Base-by-base conservation (phyloP, 2,888 invertebrate species). In the Yponomeuta cagnagella region DNA sequence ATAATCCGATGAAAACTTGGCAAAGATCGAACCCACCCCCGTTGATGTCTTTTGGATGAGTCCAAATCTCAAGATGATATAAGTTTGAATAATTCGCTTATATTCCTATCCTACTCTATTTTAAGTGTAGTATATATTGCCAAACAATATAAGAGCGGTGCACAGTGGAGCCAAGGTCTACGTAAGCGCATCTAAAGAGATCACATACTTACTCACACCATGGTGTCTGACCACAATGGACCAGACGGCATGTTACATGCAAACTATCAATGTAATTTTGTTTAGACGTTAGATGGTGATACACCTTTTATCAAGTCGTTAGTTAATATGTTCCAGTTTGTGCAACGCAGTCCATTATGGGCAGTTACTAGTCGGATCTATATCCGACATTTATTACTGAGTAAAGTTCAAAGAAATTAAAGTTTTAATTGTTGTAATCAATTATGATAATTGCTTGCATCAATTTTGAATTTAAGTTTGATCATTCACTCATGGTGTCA, bases 161-260 rank as follows among this genome's bases (percentile, higher is more conserved):
- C 71, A 70, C 71, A 74, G 72, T 70, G 71, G 72, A 80, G 79
- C 78, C 82, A 81, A 84, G 81, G 82, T 70, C 72, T 72, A 74
- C 63, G 69, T 74, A 52, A 71, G 37, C 63, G 43, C 48, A 72
- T 72, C 73, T 73, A 71, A 73, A 68, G 48, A 68, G 52, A 15
- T 58, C 64, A 72, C 67, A 15, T 15, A 58, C 15, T 12, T 15
- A 58, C 52, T 58, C 52, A 15, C 15, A 15, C 15, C 52, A 58
- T 58, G 52, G 52, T 58, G 52, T 58, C 52, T 58, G 52, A 58
- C 52, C 5, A 58, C 52, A 58, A 58, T 58, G 15, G 52, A 58
- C 52, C 52, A 58, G 12, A 58, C 15, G 5, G 52, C 52, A 15
- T 58, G 12, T 58, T 58, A 15, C 52, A 58, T 58, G 5, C 12